Evolutionary conservation across 2,888 invertebrate species (phyloP).

Genomic region (Melanostoma scalare): DNA sequence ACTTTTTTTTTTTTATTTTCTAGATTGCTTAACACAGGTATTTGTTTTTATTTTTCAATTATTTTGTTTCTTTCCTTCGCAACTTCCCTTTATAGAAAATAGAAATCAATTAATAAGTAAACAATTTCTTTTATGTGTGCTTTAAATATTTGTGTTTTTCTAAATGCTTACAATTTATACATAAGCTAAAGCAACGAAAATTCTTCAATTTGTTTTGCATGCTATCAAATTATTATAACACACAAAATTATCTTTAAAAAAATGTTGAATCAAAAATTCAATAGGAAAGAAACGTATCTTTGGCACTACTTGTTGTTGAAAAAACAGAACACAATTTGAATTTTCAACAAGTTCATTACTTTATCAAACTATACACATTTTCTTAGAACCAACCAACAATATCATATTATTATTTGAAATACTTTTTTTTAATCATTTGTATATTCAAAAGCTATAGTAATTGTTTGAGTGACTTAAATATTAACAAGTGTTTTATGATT

Average conservation of each 20-base stretch:
- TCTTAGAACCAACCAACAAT: too few species aligned
- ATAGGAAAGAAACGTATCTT: slow-evolving; percentile 11
- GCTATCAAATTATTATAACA: slow-evolving; percentile 29
- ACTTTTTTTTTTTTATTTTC: slow-evolving; percentile 20
- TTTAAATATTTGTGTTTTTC: slow-evolving; percentile 58
- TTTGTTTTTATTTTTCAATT: slow-evolving; percentile 14
- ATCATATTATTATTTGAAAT: too few species aligned
- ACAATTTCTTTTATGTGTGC: slow-evolving; percentile 48
- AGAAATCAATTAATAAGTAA: slow-evolving; percentile 21
- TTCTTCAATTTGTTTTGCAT: slow-evolving; percentile 57
- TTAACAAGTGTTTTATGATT: slow-evolving; percentile 29
- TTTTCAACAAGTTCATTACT: too few species aligned
- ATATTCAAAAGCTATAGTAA: slow-evolving; percentile 3
- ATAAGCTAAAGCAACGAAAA: slow-evolving; percentile 22
- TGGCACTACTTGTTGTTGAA: slow-evolving; percentile 47
- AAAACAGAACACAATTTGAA: slow-evolving; percentile 44
- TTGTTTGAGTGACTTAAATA: not conserved
- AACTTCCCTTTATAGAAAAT: slow-evolving; percentile 25
- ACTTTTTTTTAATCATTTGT: slow-evolving; percentile 44
- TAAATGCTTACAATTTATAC: slow-evolving; percentile 45
- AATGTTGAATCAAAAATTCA: not conserved
- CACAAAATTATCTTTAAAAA: not conserved
- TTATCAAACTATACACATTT: too few species aligned
- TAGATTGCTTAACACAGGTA: slow-evolving; percentile 32
- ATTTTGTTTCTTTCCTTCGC: slow-evolving; percentile 21